Percentiles rank a stretch among this genome's conserved stretches.
These are phyloP conservation scores for Panulirus ornatus DNA, from an alignment of 1,140 invertebrate genomes.

Conservation along the genomic window DNA sequence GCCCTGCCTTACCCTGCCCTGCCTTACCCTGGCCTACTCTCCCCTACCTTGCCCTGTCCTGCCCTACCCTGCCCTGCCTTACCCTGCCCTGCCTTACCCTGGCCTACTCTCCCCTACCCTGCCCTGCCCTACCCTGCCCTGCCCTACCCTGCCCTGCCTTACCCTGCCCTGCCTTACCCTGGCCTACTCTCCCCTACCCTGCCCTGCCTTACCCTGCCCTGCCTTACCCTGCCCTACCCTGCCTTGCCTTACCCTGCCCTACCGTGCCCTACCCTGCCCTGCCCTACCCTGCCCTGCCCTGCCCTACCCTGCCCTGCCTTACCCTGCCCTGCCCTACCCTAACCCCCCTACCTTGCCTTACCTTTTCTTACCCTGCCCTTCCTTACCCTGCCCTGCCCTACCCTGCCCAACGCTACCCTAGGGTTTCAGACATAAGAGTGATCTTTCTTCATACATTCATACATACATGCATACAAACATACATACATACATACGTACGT, in stretches of 20 bases:
- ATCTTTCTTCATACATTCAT: too few species aligned
- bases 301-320: neutral
- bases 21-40: too few species aligned
- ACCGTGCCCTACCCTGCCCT: conserved; percentile 14
- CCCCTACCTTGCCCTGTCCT: neutral
- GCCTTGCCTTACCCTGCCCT: conserved; percentile 21
- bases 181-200: neutral
- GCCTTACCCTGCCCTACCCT: conserved; percentile 16
- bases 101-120: neutral
- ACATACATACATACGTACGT: too few species aligned
- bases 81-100: neutral
- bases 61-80: neutral
- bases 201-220: conserved; percentile 12
- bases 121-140: neutral
- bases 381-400: neutral
- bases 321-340: neutral
- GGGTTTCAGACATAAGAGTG: too few species aligned
- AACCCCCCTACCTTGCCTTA: neutral
- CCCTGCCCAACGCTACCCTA: neutral
- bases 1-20: neutral
- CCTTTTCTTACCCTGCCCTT: neutral
- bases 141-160: neutral
- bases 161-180: neutral
- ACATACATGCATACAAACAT: too few species aligned
- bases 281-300: conserved; percentile 1